Conservation (phyloP, 2,113 vertebrate genomes). For the Cinclus mexicanus region DNA sequence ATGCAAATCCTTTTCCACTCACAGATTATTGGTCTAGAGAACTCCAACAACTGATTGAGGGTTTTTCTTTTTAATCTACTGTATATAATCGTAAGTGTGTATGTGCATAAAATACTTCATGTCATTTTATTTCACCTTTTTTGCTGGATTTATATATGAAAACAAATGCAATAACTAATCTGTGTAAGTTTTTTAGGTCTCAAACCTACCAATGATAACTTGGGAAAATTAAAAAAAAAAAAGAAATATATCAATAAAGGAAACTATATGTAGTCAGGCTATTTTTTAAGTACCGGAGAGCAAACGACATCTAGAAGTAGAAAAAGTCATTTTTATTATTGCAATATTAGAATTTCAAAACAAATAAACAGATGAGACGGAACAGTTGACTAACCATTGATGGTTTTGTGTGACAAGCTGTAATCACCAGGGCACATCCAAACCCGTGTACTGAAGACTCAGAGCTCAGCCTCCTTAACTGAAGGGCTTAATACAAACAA, state of each 20-base stretch:
- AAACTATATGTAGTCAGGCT: not conserved
- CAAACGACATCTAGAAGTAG: not conserved
- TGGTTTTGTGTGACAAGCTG: accelerated
- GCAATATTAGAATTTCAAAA: not conserved
- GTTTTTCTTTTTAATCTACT: not conserved
- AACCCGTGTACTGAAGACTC: not conserved
- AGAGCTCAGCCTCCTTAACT: not conserved
- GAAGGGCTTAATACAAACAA: not conserved
- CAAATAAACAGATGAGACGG: not conserved
- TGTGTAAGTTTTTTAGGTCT: not conserved
- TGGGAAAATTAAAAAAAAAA: not conserved
- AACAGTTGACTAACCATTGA: not conserved
- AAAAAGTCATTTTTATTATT: not conserved
- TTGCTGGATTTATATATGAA: not conserved
- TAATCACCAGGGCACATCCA: not conserved
- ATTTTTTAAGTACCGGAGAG: not conserved
- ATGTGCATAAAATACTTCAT: not conserved
- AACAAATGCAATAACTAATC: not conserved
- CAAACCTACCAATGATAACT: not conserved
- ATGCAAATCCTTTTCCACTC: not conserved
- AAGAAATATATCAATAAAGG: not conserved
- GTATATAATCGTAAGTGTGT: not conserved
- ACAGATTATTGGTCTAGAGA: not conserved
- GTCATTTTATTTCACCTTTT: not conserved
- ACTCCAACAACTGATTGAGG: not conserved